Evolutionary conservation across 2,888 invertebrate species (phyloP).

Genomic region (Drosophila colorata): DNA sequence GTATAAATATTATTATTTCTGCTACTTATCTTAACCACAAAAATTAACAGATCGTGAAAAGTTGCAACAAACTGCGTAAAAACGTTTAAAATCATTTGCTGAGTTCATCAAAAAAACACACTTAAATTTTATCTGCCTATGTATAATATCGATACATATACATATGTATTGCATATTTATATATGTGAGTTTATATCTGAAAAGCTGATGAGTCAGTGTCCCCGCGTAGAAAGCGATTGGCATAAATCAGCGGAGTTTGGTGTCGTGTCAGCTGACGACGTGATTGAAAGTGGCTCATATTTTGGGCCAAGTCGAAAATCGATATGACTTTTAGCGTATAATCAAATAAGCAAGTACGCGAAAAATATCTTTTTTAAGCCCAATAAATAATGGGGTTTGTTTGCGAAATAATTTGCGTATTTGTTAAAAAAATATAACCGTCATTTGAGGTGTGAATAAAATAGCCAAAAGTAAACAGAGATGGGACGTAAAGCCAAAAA

Average conservation of each 20-base stretch:
- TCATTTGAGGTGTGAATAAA: constrained; percentile 47
- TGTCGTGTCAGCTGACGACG: constrained; percentile 36
- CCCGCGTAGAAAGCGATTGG: constrained; percentile 11
- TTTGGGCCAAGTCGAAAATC: constrained; percentile 35
- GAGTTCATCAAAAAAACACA: constrained; percentile 6
- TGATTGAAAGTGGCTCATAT: constrained; percentile 34
- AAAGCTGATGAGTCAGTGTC: constrained; percentile 12
- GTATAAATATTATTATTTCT: constrained; percentile 23
- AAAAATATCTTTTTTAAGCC: constrained; percentile 8
- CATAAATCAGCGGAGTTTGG: constrained; percentile 9
- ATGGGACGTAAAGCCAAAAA: constrained; percentile 4
- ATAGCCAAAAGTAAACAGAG: constrained; percentile 18
- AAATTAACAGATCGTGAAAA: constrained; percentile 61
- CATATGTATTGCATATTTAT: too few species aligned
- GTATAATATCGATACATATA: too few species aligned
- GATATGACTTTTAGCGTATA: constrained; percentile 26
- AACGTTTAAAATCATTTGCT: constrained; percentile 26
- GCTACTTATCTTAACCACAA: constrained; percentile 4
- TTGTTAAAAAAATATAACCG: constrained; percentile 9
- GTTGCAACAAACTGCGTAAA: constrained; percentile 52
- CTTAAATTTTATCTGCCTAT: background rate
- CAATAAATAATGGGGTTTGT: constrained; percentile 23
- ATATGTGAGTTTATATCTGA: background rate
- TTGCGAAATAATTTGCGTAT: constrained; percentile 38
- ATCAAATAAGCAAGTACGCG: constrained; percentile 15